These are phyloP conservation scores for Balaenoptera acutorostrata DNA, from an alignment of 2,113 vertebrate genomes.

Conservation along the genomic window DNA sequence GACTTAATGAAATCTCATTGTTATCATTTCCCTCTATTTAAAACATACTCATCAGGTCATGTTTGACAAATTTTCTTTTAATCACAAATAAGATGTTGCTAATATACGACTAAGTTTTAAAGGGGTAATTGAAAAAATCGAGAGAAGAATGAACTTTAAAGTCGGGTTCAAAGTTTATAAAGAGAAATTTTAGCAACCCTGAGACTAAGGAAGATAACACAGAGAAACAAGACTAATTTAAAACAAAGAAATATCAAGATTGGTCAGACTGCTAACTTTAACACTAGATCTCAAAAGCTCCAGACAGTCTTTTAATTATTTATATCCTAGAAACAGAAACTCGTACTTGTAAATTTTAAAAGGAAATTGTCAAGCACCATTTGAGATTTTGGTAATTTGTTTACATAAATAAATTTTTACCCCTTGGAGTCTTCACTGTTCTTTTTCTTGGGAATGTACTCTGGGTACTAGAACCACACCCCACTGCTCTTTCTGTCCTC, in stretches of 20 bases:
- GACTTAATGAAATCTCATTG: not conserved
- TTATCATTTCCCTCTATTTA: constrained; percentile 19
- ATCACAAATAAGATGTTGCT: not conserved
- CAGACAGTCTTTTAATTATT: not conserved
- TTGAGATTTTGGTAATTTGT: not conserved
- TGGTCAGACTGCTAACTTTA: not conserved
- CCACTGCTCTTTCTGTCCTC: not conserved
- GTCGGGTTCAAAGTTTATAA: not conserved
- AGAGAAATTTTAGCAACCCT: not conserved
- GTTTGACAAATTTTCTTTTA: not conserved
- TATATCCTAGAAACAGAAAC: not conserved
- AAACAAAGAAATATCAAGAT: not conserved
- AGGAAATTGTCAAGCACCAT: not conserved
- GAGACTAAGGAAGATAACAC: not conserved
- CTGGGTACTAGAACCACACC: not conserved
- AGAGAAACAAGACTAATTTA: constrained; percentile 22
- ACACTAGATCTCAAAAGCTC: not conserved
- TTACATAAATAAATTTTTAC: not conserved
- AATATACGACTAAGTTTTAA: constrained; percentile 10
- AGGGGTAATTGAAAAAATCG: not conserved
- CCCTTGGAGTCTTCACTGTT: not conserved
- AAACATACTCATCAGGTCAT: not conserved
- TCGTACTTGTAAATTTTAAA: not conserved
- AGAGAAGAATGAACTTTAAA: not conserved
- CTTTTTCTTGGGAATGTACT: not conserved